Evolutionary conservation across 2,888 invertebrate species (phyloP).

Genomic region (Piscicola geometra): DNA sequence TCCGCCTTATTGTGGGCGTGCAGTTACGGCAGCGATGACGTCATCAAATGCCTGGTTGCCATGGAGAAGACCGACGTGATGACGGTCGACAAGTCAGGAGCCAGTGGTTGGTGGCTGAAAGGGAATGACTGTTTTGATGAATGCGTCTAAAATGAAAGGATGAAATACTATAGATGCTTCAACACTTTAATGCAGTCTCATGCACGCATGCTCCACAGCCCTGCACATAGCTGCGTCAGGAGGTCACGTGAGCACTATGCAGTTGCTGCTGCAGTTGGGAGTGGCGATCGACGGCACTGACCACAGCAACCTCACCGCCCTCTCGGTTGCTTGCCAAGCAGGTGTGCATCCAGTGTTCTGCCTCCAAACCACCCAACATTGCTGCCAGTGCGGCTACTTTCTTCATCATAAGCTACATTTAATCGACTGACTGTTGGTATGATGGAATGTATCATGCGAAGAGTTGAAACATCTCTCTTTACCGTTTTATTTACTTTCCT

Average conservation of each 20-base stretch:
- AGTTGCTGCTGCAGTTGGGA: conserved; percentile 50
- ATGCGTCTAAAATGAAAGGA: no score
- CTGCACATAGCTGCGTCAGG: conserved; percentile 46
- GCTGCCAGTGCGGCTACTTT: not conserved
- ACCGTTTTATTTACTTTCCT: no score
- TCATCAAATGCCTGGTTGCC: conserved; percentile 50
- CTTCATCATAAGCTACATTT: not conserved
- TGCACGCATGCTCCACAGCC: not conserved
- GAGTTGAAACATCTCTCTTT: no score
- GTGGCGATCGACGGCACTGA: conserved; percentile 52
- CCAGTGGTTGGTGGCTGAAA: conserved; percentile 54
- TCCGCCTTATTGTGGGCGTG: conserved; percentile 57
- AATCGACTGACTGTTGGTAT: not conserved
- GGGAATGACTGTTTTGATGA: no score
- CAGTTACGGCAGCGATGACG: conserved; percentile 54
- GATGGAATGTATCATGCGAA: no score
- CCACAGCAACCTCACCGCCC: conserved; percentile 53
- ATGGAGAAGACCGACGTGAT: conserved; percentile 50
- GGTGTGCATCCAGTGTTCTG: not conserved
- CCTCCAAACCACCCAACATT: not conserved
- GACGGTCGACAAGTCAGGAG: conserved; percentile 54
- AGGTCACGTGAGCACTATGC: conserved; percentile 52
- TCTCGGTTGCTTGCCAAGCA: conserved; percentile 47
- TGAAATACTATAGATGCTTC: no score
- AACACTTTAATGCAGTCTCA: not conserved